Conservation (phyloP, 2,113 vertebrate species). For the Motacilla tschutschensis region DNA sequence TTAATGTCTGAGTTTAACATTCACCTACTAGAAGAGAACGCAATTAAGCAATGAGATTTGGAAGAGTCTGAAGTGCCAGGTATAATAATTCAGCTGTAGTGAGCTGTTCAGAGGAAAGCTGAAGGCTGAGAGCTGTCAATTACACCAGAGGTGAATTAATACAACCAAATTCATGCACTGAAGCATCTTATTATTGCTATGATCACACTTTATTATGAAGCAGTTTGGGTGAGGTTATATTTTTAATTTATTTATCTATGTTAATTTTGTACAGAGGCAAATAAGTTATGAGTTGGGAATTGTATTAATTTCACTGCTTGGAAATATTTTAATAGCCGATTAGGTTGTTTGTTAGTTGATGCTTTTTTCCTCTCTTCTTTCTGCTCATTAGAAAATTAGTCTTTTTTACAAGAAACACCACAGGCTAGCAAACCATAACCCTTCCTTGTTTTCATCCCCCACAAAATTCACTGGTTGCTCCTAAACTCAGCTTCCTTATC, state of each 20-base stretch:
- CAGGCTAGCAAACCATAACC: not conserved
- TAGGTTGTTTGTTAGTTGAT: slow-evolving; percentile 6
- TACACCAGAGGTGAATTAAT: slow-evolving; percentile 69
- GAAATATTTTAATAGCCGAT: slow-evolving; percentile 52
- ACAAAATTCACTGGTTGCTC: not conserved
- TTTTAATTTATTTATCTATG: slow-evolving; percentile 77
- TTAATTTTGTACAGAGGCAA: slow-evolving; percentile 70
- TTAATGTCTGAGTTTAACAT: slow-evolving; percentile 70
- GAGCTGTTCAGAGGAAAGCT: slow-evolving; percentile 41
- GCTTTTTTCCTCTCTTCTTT: not conserved
- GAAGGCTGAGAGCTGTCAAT: slow-evolving; percentile 68
- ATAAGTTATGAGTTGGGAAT: slow-evolving; percentile 71
- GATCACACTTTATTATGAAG: slow-evolving; percentile 70
- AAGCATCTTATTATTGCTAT: slow-evolving; percentile 57
- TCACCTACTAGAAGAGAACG: slow-evolving; percentile 59
- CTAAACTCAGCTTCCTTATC: not conserved
- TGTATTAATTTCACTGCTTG: slow-evolving; percentile 68
- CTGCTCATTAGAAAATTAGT: slow-evolving; percentile 32
- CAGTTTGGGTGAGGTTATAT: slow-evolving; percentile 63
- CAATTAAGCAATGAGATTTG: slow-evolving; percentile 62
- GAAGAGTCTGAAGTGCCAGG: slow-evolving; percentile 55
- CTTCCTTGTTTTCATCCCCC: not conserved
- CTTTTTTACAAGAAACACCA: not conserved
- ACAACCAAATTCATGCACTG: slow-evolving; percentile 56
- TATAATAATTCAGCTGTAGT: slow-evolving; percentile 60